These are phyloP conservation scores for Platycheirus albimanus DNA, from an alignment of 2,888 invertebrate species.

Conservation along the genomic window DNA sequence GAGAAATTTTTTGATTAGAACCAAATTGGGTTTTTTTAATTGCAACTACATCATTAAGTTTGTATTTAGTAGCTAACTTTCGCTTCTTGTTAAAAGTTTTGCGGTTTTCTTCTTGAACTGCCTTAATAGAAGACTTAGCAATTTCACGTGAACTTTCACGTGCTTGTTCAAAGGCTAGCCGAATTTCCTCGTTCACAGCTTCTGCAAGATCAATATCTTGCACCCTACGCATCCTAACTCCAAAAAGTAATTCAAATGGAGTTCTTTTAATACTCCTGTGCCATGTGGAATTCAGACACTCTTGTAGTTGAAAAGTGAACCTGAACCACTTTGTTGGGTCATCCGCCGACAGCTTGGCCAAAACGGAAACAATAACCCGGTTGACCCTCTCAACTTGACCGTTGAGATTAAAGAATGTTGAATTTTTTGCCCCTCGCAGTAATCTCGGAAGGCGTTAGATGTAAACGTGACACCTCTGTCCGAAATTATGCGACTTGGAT, in stretches of 20 bases:
- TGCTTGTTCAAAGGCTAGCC: constrained; percentile 5
- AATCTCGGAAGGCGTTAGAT: constrained; percentile 47
- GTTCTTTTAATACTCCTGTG: constrained; percentile 10
- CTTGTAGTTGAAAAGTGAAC: constrained; percentile 29
- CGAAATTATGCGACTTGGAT: constrained; percentile 48
- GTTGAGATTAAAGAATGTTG: constrained; percentile 46
- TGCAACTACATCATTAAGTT: constrained; percentile 21
- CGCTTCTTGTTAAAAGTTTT: constrained; percentile 1
- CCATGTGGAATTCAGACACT: constrained; percentile 17
- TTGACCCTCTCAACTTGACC: constrained; percentile 41
- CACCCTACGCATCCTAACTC: constrained; percentile 1
- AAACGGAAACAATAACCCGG: constrained; percentile 7
- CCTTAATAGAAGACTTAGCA: too few species aligned
- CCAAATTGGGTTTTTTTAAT: constrained; percentile 22
- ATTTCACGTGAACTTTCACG: constrained; percentile 12
- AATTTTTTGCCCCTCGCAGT: constrained; percentile 28
- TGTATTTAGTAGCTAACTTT: constrained; percentile 16
- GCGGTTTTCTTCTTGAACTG: constrained; percentile 28
- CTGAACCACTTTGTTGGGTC: constrained; percentile 15
- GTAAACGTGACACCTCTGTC: constrained; percentile 63
- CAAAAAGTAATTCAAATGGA: constrained; percentile 28
- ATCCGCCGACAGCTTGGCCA: constrained; percentile 10
- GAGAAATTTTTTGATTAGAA: constrained; percentile 6
- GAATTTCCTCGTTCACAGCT: constrained; percentile 12
- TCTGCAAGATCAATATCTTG: constrained; percentile 2